A percentile compares a stretch with the other conserved stretches of the same genome.
phyloP scores from a whole-genome alignment of 2,797 vertebrate species.

The Periparus ater region DNA sequence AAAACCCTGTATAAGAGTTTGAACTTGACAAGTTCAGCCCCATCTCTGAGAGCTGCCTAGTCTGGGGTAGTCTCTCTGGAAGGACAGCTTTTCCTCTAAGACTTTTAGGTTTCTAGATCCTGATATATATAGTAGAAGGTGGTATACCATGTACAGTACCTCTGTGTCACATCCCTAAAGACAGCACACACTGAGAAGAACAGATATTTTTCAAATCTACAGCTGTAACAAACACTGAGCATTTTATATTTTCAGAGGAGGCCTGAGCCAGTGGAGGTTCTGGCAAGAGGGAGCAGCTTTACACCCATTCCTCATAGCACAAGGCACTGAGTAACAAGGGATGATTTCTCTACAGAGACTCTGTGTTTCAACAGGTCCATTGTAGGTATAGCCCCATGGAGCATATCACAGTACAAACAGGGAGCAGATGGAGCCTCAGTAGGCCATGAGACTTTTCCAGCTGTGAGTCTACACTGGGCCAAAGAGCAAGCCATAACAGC shows the following conservation, averaged over 20 bases:
- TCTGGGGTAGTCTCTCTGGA: neutral
- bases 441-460: neutral
- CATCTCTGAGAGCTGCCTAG: neutral
- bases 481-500: neutral
- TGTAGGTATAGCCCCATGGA: rapidly evolving
- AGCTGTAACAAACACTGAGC: neutral
- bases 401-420: neutral
- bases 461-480: neutral
- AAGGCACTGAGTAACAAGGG: rapidly evolving
- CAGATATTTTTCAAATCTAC: neutral
- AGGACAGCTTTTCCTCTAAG: neutral
- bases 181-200: neutral
- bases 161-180: neutral
- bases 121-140: neutral
- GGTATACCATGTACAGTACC: too few species aligned
- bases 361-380: rapidly evolving
- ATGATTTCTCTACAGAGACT: neutral
- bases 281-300: neutral
- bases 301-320: rapidly evolving
- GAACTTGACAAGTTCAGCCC: neutral
- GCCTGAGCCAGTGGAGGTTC: neutral
- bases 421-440: neutral
- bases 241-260: neutral
- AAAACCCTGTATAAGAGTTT: neutral
- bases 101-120: neutral